Evolutionary conservation across 1,140 invertebrate genomes (phyloP).

Genomic region (Himalopsyche phryganea): DNA sequence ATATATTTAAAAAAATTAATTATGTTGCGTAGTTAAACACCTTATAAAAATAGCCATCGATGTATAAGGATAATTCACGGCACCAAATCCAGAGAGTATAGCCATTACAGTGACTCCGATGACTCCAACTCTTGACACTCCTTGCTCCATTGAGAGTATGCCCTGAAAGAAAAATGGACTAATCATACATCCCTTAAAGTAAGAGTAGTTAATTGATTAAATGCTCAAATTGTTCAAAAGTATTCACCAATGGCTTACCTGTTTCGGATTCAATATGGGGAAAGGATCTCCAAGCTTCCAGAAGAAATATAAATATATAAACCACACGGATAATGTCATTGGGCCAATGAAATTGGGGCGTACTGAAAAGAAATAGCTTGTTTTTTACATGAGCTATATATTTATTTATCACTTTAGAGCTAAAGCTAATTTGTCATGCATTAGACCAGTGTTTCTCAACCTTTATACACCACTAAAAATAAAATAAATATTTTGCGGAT

Average conservation of each 20-base stretch:
- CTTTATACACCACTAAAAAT: too few relatives aligned
- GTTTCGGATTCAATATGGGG: slow-evolving; percentile 81
- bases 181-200: too few relatives aligned
- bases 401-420: too few relatives aligned
- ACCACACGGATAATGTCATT: slow-evolving; percentile 81
- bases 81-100: slow-evolving; percentile 97
- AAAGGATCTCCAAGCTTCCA: slow-evolving; percentile 99
- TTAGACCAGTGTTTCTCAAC: too few relatives aligned
- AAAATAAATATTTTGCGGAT: too few relatives aligned
- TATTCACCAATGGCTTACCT: slow-evolving; percentile 38
- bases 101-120: slow-evolving; percentile 99
- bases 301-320: slow-evolving; percentile 92
- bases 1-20: too few relatives aligned
- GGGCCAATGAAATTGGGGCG: slow-evolving; percentile 73
- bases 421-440: too few relatives aligned
- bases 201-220: slow-evolving; percentile 1
- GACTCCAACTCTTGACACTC: slow-evolving; percentile 92
- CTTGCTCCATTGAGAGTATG: slow-evolving; percentile 92
- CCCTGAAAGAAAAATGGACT: slow-evolving; percentile 71
- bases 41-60: slow-evolving; percentile 99
- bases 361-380: slow-evolving; percentile 76
- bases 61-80: slow-evolving; percentile 99
- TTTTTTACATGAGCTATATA: too few relatives aligned
- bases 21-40: slow-evolving; percentile 54
- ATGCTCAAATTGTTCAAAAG: background rate